Conservation (phyloP, 2,113 vertebrate species). For the Aegotheles bennettii region DNA sequence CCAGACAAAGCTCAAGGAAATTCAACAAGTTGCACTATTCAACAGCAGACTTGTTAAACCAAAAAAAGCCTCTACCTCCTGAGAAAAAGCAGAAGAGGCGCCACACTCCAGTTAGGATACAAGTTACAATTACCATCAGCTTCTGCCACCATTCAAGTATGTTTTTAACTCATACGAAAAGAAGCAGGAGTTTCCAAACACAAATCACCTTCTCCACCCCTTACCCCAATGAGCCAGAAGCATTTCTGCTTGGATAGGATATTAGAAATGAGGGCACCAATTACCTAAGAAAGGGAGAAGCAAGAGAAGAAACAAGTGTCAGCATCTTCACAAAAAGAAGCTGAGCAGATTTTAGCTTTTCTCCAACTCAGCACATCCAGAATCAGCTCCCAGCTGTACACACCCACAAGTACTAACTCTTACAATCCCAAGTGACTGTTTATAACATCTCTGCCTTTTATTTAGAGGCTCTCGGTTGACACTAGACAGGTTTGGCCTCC, state of each 20-base stretch:
- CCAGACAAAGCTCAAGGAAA: background rate
- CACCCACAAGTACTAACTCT: background rate
- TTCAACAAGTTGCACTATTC: background rate
- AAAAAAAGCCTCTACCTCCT: background rate
- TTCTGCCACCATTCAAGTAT: background rate
- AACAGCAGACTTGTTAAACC: background rate
- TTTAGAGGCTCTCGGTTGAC: background rate
- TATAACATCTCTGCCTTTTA: background rate
- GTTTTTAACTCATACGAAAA: conserved; percentile 2
- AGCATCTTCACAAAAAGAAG: background rate
- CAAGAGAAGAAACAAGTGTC: background rate
- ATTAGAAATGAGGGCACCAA: conserved; percentile 8
- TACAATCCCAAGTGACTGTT: background rate
- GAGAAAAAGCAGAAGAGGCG: background rate
- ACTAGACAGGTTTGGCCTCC: background rate
- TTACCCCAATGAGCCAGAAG: background rate
- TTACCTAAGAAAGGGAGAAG: conserved; percentile 13
- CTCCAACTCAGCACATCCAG: background rate
- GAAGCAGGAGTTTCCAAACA: background rate
- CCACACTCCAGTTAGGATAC: background rate
- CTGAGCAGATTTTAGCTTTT: background rate
- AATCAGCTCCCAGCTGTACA: background rate
- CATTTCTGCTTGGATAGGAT: conserved; percentile 15
- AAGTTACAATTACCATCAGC: background rate
- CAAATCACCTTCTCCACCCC: conserved; percentile 6